Percentiles rank a stretch among this genome's conserved stretches.
Conservation (phyloP, 1,140 invertebrate species). For the Cherax quadricarinatus region DNA sequence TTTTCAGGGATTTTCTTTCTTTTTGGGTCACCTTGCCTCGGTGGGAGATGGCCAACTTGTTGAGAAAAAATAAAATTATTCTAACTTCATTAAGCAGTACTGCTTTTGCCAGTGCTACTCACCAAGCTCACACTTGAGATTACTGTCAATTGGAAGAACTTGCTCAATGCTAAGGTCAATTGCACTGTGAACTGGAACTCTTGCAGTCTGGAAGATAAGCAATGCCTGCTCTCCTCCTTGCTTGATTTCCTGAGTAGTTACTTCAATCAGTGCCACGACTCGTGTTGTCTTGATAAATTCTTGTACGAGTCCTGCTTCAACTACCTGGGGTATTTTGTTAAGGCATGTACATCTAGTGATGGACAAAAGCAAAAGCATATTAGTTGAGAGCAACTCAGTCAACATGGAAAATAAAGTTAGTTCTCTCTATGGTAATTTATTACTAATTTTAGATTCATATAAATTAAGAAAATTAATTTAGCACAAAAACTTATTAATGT, state of each 20-base stretch:
- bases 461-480: not conserved
- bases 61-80: no score
- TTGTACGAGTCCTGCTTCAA: conserved; percentile 57
- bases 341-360: not conserved
- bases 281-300: conserved; percentile 63
- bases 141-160: conserved; percentile 58
- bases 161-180: conserved; percentile 65
- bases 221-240: conserved; percentile 59
- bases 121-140: conserved; percentile 68
- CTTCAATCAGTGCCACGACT: conserved; percentile 52
- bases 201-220: conserved; percentile 61
- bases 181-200: conserved; percentile 61
- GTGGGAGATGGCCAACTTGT: no score
- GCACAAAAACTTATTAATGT: no score
- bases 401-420: not conserved
- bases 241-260: conserved; percentile 22
- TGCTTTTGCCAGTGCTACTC: conserved; percentile 6
- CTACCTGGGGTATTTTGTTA: conserved; percentile 46
- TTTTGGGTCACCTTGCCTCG: no score
- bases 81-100: not conserved
- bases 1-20: no score
- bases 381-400: not conserved
- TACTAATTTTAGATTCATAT: not conserved
- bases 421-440: not conserved
- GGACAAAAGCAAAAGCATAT: not conserved